Conservation (phyloP, 2,888 invertebrate species). For the Pediacus dermestoides region DNA sequence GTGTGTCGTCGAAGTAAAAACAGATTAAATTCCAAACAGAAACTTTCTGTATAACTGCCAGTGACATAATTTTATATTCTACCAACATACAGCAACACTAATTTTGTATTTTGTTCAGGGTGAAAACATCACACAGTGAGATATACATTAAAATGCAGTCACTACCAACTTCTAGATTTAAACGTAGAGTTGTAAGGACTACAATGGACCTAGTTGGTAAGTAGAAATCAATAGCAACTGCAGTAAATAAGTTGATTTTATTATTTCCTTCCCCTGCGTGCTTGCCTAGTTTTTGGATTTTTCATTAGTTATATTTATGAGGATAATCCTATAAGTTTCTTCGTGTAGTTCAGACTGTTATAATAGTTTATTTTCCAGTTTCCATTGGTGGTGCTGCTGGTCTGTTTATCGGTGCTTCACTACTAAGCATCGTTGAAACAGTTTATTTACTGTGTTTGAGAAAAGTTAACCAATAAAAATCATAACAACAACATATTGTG, state of each 20-base stretch:
- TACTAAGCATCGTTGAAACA: constrained; percentile 57
- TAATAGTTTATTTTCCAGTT: constrained; percentile 51
- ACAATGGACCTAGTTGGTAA: constrained; percentile 61
- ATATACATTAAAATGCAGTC: constrained; percentile 53
- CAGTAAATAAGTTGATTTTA: not conserved
- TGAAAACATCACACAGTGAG: constrained; percentile 34
- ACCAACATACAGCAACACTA: constrained; percentile 10
- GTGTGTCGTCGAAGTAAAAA: no score
- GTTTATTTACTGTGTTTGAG: constrained; percentile 56
- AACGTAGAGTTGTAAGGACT: constrained; percentile 59
- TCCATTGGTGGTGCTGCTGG: constrained; percentile 61
- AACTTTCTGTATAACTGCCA: constrained; percentile 9
- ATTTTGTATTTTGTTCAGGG: constrained; percentile 21
- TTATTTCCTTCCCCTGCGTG: no score
- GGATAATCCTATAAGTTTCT: no score
- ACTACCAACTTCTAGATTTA: constrained; percentile 56
- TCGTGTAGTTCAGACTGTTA: no score
- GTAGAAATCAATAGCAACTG: constrained; percentile 22
- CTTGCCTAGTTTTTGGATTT: no score
- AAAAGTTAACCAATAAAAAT: constrained; percentile 15
- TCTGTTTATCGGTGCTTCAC: constrained; percentile 60
- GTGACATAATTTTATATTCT: constrained; percentile 14
- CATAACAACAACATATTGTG: constrained; percentile 18
- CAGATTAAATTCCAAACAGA: no score
- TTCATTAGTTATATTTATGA: no score